Base-by-base conservation (phyloP, 2,113 vertebrate species). In the Trachemys scripta region DNA sequence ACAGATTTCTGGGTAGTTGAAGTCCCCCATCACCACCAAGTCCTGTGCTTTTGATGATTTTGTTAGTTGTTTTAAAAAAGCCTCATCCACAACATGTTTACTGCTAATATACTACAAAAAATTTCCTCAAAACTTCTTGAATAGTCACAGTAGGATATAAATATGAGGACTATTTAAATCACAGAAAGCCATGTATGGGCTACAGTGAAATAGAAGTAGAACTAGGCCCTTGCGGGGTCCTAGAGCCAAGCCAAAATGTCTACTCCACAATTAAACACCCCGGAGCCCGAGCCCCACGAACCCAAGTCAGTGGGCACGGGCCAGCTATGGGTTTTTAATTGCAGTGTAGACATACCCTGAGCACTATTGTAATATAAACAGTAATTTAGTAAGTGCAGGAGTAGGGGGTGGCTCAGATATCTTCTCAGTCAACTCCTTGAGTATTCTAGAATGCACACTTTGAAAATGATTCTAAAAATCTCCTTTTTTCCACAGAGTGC, bases 401-500 rank as follows among this genome's bases (percentile, higher is more conserved):
- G 35, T 72, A n/a, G 19, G 8, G 20, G 4, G 8, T 69, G 35
- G 65, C 42, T 42, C 42, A 42, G 42, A 42, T 42, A 42, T 42
- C 42, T 42, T 42, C 42, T 42, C 42, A 42, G 42, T 42, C 42
- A 42, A 42, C 42, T 42, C 42, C 42, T 42, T 42, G 42, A 42
- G 42, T 42, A 42, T 42, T 42, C 42, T 42, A 42, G 42, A 42
- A 42, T 42, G 42, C n/a, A 38, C 19, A 20, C 65, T 38, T 69
- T 65, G 75, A 5, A 81, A 90, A 92, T 87, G 85, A 75, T 47
- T 78, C 45, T 1, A 57, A 78, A 92, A 93, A 88, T 0, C 0
- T 87, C 17, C 49, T 92, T 93, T 93, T 83, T 83, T 49, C 85
- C 85, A 25, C 96, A 99, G 99, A 98, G 92, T 99, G 99, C 94